Evolutionary conservation across 2,113 vertebrate genomes (phyloP).

Genomic region (Solea solea): DNA sequence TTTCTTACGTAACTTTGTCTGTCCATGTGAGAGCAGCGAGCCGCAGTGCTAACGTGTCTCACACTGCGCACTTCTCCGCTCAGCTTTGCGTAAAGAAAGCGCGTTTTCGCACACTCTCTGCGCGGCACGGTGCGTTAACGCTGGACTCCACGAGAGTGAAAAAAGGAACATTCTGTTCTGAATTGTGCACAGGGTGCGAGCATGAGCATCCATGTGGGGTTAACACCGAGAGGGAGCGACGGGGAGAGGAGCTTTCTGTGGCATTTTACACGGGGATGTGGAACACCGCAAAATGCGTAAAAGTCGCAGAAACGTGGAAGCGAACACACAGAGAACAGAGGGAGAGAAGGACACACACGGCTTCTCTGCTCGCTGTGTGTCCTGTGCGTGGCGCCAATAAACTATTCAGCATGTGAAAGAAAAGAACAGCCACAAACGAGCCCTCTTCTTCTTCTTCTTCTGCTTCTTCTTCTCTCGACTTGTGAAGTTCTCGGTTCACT

Average conservation of each 20-base stretch:
- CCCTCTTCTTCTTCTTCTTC: too few relatives aligned
- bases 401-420: constrained; percentile 3
- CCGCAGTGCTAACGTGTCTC: too few relatives aligned
- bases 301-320: neutral
- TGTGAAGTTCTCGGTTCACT: constrained; percentile 61
- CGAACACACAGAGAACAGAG: neutral
- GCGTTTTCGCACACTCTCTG: too few relatives aligned
- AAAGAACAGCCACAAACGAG: neutral
- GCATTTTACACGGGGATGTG: neutral
- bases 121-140: too few relatives aligned
- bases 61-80: too few relatives aligned
- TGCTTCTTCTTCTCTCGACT: constrained; percentile 12
- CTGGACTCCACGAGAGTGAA: too few relatives aligned
- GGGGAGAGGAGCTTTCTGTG: too few relatives aligned
- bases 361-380: constrained; percentile 5
- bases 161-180: constrained; percentile 63
- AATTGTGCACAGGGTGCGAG: constrained; percentile 8
- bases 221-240: too few relatives aligned
- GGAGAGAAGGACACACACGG: neutral
- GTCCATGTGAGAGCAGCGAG: constrained; percentile 31
- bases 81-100: too few relatives aligned
- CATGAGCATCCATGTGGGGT: neutral
- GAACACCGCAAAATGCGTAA: constrained; percentile 48
- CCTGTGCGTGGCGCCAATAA: constrained; percentile 51
- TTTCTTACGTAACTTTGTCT: constrained; percentile 79